Base-by-base conservation (phyloP, 2,888 invertebrate species). In the Brassicogethes aeneus region DNA sequence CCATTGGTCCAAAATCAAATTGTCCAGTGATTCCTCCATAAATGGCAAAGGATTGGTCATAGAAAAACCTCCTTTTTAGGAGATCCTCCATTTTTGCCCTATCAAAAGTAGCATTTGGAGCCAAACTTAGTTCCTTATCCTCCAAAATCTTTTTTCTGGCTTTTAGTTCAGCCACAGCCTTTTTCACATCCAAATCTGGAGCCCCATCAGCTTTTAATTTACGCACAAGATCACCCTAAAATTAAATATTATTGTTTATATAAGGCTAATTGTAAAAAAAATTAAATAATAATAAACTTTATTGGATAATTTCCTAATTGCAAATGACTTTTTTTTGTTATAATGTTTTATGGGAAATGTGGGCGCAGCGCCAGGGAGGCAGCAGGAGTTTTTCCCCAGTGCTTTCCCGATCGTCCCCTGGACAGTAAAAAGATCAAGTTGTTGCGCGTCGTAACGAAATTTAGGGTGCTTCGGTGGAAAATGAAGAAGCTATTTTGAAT, bases 1-100 rank as follows among this genome's bases (percentile, higher is more conserved):
- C 99, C 95, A 99, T 96, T 0, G 99, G 99, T 0, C 99, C 99
- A 68, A 94, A 99, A 70, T 99, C 99, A 69, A 90, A 97, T 61
- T 96, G 91, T 0, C 96, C 86, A 17, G 85, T 82, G 17, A 87
- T 81, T 29, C 97, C 99, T 53, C 99, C 99, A 72, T 99, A 99
- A 57, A 99, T 99, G 1, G 97, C 93, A 73, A 99, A 99, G 1
- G 96, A 95, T 64, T 96, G 96, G 65, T 97, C 97, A 69, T 85
- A 94, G 69, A 97, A 99, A 68, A 99, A 99, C 50, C 96, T 77
- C 52, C 97, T 79, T 64, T 96, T 97, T 30, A 99, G 74, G 2
- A 99, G 74, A 72, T 99, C 97, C 69, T 99, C 97, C 88, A 99
- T 87, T 70, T 89, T 89, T 0, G 87, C 74, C 36, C 96, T 76